Percentiles rank a stretch among this genome's conserved stretches.
These are phyloP conservation scores for Perognathus longimembris DNA, from an alignment of 2,113 vertebrate genomes.

Conservation along the genomic window DNA sequence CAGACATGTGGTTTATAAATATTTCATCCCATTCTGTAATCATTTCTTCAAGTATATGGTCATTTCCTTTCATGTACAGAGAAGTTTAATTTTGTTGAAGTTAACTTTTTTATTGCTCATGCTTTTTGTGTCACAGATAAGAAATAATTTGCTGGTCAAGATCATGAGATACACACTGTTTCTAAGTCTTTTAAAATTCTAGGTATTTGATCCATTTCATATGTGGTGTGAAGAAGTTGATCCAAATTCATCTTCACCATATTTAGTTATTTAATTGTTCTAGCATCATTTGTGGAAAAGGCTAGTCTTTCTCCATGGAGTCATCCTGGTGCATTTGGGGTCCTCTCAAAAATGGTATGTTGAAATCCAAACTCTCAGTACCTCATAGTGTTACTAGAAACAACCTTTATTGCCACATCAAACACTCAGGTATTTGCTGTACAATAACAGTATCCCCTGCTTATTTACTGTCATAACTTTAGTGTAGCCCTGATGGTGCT, in stretches of 20 bases:
- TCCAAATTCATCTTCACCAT: neutral
- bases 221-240: neutral
- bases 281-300: neutral
- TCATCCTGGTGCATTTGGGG: neutral
- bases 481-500: no score
- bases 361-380: no score
- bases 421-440: no score
- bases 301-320: neutral
- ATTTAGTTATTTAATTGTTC: neutral
- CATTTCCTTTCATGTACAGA: neutral
- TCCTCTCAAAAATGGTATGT: neutral
- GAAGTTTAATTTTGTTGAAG: conserved; percentile 1
- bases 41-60: neutral
- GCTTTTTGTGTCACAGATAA: neutral
- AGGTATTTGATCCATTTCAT: neutral
- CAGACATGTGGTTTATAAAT: neutral
- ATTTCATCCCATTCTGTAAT: neutral
- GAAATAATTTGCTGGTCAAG: neutral
- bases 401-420: no score
- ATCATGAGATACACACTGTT: neutral
- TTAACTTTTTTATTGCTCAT: neutral
- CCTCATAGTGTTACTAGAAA: no score
- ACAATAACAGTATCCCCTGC: no score
- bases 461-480: no score
- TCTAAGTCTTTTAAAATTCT: neutral